phyloP scores from a whole-genome alignment of 2,888 invertebrate species.

The Drosophila lacicola region DNA sequence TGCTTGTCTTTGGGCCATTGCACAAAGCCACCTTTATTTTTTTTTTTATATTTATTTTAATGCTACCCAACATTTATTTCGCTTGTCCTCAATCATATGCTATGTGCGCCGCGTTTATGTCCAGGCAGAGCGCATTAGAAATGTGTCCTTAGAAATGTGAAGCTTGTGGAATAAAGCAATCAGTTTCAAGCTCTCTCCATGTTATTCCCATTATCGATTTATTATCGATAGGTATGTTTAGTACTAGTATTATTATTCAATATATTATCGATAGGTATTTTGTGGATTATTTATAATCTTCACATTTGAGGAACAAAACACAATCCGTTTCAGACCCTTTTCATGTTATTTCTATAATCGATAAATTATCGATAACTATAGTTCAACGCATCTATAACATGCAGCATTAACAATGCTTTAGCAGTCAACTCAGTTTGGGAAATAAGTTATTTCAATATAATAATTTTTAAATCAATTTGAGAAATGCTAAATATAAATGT shows the following conservation, averaged over 20 bases:
- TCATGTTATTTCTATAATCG: not conserved
- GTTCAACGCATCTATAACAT: not conserved
- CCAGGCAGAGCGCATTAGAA: slow-evolving; percentile 11
- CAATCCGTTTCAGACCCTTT: not conserved
- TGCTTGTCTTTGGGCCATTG: slow-evolving; percentile 35
- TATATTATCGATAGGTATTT: too few species aligned
- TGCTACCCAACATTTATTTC: slow-evolving; percentile 42
- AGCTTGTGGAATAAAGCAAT: not conserved
- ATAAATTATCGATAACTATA: not conserved
- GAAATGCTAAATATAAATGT: too few species aligned
- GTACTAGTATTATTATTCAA: too few species aligned
- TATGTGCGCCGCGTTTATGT: not conserved
- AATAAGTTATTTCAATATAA: too few species aligned
- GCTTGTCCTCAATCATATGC: slow-evolving; percentile 23
- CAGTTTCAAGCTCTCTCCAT: not conserved
- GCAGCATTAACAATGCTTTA: not conserved
- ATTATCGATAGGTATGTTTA: slow-evolving; percentile 1
- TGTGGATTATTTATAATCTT: too few species aligned
- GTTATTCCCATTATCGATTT: not conserved
- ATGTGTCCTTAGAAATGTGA: not conserved
- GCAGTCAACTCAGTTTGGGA: too few species aligned
- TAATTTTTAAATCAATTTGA: too few species aligned
- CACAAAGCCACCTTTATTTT: slow-evolving; percentile 17
- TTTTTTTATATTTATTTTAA: slow-evolving; percentile 2
- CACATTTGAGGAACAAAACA: not conserved